Evolutionary conservation across 2,888 invertebrate species (phyloP).

Genomic region (Stegophylla sp.): DNA sequence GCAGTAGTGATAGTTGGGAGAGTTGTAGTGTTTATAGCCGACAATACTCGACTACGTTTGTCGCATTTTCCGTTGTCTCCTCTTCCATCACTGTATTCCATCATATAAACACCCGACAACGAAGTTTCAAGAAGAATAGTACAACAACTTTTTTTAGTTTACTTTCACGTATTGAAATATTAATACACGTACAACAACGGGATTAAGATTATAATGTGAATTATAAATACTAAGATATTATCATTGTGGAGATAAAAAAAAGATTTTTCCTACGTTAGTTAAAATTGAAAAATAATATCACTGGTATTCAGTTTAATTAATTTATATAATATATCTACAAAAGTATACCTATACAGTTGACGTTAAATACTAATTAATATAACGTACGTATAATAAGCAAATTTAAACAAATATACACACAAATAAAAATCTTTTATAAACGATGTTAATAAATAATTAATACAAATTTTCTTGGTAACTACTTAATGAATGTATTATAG

Average conservation of each 20-base stretch:
- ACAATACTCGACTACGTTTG: background rate
- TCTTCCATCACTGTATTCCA: background rate
- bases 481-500: background rate
- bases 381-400: no score
- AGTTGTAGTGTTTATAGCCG: background rate
- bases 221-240: background rate
- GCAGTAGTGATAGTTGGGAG: background rate
- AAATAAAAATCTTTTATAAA: no score
- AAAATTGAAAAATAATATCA: no score
- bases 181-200: background rate
- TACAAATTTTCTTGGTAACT: no score
- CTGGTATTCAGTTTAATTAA: no score
- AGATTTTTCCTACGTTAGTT: no score
- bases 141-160: background rate
- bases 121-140: background rate
- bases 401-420: no score
- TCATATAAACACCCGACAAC: no score
- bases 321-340: no score
- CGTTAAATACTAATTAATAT: no score
- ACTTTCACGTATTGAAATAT: background rate
- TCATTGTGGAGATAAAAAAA: background rate
- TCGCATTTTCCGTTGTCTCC: conserved; percentile 24
- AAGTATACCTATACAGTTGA: no score
- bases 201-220: background rate
- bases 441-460: no score